phyloP scores from a whole-genome alignment of 2,797 vertebrate species.

The Acomys russatus region DNA sequence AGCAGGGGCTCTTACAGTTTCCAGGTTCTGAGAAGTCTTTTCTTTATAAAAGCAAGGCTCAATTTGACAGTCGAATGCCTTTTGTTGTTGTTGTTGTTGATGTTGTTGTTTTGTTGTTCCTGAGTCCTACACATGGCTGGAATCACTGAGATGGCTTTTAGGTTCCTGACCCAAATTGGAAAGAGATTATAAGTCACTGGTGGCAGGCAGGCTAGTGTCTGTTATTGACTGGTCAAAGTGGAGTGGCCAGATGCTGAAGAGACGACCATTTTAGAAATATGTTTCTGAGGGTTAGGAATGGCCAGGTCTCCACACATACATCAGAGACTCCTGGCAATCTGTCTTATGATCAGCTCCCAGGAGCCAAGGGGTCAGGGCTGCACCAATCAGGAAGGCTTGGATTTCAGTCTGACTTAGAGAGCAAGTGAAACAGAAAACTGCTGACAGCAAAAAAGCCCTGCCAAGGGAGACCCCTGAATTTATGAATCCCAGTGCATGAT shows the following conservation, averaged over 20 bases:
- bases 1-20: slow-evolving; percentile 18
- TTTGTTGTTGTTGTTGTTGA: not conserved
- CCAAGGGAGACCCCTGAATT: slow-evolving; percentile 44
- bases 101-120: slow-evolving; percentile 31
- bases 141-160: slow-evolving; percentile 69
- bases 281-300: not conserved
- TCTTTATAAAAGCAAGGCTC: slow-evolving; percentile 39
- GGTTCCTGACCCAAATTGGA: slow-evolving; percentile 70
- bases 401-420: slow-evolving; percentile 63
- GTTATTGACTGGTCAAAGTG: not conserved
- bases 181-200: slow-evolving; percentile 63
- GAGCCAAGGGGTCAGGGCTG: slow-evolving; percentile 63
- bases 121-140: slow-evolving; percentile 39
- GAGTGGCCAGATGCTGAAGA: slow-evolving; percentile 23
- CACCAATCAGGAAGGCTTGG: not conserved
- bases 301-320: not conserved
- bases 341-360: slow-evolving; percentile 66
- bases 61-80: slow-evolving; percentile 24
- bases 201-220: slow-evolving; percentile 46
- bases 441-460: slow-evolving; percentile 5
- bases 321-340: slow-evolving; percentile 13
- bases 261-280: slow-evolving; percentile 52
- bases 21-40: slow-evolving; percentile 11
- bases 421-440: slow-evolving; percentile 62
- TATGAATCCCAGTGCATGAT: slow-evolving; percentile 72